phyloP scores from a whole-genome alignment of 2,888 invertebrate species.

The Tinea semifulvella region DNA sequence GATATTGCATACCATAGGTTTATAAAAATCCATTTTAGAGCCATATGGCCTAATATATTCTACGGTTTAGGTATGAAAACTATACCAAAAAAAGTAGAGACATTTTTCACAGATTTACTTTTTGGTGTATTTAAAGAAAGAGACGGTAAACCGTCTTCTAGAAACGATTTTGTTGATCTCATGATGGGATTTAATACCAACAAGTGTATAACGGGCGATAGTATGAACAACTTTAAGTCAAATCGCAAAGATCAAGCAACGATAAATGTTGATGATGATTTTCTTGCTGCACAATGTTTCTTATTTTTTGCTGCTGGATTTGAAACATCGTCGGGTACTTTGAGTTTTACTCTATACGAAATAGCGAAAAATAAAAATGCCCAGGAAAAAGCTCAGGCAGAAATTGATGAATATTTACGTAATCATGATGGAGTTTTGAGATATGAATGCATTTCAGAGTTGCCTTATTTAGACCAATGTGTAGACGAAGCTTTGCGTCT shows the following conservation, averaged over 20 bases:
- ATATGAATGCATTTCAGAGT: conserved; percentile 49
- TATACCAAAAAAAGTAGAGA: not conserved
- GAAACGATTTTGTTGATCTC: conserved; percentile 22
- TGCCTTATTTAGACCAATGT: conserved; percentile 54
- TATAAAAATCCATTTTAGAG: conserved; percentile 12
- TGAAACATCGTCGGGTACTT: conserved; percentile 56
- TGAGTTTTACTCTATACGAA: conserved; percentile 53
- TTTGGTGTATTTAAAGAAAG: not conserved
- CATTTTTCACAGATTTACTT: not conserved
- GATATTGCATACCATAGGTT: conserved; percentile 1
- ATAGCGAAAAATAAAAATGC: conserved; percentile 46
- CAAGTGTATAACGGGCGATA: conserved; percentile 20
- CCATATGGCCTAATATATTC: conserved; percentile 17
- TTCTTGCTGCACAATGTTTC: conserved; percentile 60
- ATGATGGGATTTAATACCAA: conserved; percentile 18
- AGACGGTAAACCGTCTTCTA: conserved; percentile 15
- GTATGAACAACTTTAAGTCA: conserved; percentile 15
- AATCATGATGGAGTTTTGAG: conserved; percentile 38
- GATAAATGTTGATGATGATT: conserved; percentile 38
- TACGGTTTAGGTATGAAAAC: not conserved
- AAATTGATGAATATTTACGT: conserved; percentile 37
- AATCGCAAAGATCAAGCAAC: conserved; percentile 23
- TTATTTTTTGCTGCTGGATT: conserved; percentile 61
- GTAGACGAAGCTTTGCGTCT: conserved; percentile 48
- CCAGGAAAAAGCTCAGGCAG: conserved; percentile 44